Conservation (phyloP, 2,797 vertebrate species). For the Rhadinocentrus ornatus region DNA sequence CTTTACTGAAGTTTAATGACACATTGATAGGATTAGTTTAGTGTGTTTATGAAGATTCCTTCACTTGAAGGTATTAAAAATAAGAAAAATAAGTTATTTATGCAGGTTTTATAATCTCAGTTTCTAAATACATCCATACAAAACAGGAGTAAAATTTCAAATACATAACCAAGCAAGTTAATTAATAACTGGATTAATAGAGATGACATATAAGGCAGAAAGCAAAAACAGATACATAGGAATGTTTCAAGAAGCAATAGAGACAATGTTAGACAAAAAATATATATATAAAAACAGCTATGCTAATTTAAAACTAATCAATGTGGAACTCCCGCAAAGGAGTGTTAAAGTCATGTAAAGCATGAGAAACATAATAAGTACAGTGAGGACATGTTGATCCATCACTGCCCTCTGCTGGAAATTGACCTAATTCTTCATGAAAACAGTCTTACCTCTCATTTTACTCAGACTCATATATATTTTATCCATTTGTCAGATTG, state of each 20-base stretch:
- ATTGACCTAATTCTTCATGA: constrained; percentile 3
- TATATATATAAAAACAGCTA: neutral
- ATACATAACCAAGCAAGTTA: neutral
- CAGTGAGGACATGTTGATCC: constrained; percentile 35
- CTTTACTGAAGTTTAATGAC: constrained; percentile 18
- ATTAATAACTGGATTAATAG: constrained; percentile 19
- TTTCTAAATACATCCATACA: neutral
- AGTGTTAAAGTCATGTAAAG: neutral
- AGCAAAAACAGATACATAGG: neutral
- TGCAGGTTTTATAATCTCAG: neutral
- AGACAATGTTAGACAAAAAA: neutral
- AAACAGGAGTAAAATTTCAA: neutral
- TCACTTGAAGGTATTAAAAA: constrained; percentile 1
- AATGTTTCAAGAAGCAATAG: neutral
- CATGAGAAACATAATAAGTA: neutral
- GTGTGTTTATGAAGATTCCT: neutral
- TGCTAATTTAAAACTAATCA: neutral
- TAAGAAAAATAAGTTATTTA: neutral
- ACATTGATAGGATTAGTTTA: constrained; percentile 18
- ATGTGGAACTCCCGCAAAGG: rapidly evolving
- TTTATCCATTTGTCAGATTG: neutral
- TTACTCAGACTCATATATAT: neutral
- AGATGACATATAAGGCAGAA: neutral
- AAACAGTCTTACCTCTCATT: neutral
- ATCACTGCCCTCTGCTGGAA: constrained; percentile 76